Conservation (phyloP, 2,888 invertebrate genomes). For the Diadromus collaris region DNA sequence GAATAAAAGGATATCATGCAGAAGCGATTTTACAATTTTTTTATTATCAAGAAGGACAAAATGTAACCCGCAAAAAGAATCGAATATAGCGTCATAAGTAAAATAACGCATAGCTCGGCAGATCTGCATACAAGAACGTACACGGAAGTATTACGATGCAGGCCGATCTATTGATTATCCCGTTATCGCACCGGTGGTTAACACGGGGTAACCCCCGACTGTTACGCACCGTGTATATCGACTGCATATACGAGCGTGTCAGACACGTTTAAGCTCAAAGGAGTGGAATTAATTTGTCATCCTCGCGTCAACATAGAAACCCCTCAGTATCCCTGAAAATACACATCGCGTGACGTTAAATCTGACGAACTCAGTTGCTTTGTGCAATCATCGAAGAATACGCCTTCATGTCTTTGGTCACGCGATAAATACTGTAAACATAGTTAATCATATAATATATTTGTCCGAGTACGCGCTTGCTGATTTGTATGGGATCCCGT, state of each 20-base stretch:
- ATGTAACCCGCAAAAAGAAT: too few species aligned
- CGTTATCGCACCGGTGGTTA: not conserved
- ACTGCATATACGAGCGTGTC: slow-evolving; percentile 15
- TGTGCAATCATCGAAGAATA: not conserved
- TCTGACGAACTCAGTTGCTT: not conserved
- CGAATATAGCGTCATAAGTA: too few species aligned
- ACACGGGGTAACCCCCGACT: not conserved
- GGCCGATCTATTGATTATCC: slow-evolving; percentile 32
- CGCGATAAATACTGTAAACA: not conserved
- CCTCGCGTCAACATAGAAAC: slow-evolving; percentile 5
- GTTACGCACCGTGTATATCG: slow-evolving; percentile 8
- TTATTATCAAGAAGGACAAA: too few species aligned
- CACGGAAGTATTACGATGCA: slow-evolving; percentile 19
- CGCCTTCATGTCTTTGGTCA: not conserved
- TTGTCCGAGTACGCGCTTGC: too few species aligned
- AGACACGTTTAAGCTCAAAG: slow-evolving; percentile 24
- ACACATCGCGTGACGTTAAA: slow-evolving; percentile 1
- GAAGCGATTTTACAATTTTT: too few species aligned
- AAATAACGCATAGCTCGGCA: too few species aligned
- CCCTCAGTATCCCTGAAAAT: not conserved
- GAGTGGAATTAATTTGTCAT: slow-evolving; percentile 43
- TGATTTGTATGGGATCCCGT: too few species aligned
- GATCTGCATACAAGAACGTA: too few species aligned
- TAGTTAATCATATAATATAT: too few species aligned
- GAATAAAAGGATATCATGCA: too few species aligned